Conservation (phyloP, 2,888 invertebrate genomes). For the Agrotis ipsilon region DNA sequence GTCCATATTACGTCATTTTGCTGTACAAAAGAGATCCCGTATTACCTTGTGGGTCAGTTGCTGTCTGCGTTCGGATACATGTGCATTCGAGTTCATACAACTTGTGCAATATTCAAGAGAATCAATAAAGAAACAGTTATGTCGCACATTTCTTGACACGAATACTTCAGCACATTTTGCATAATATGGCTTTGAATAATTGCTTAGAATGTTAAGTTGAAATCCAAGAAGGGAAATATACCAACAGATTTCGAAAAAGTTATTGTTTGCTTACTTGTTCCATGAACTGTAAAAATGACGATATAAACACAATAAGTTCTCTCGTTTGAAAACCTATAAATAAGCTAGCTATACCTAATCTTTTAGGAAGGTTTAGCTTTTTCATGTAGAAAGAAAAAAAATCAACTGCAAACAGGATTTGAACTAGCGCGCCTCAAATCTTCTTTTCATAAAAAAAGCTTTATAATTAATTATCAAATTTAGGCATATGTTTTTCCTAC, state of each 20-base stretch:
- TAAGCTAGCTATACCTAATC: no score
- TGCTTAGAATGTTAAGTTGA: conserved; percentile 18
- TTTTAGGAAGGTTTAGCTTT: no score
- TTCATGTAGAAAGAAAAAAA: no score
- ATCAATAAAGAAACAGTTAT: conserved; percentile 53
- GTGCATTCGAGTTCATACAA: conserved; percentile 31
- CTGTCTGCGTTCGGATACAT: conserved; percentile 40
- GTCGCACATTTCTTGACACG: conserved; percentile 50
- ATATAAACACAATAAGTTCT: not conserved
- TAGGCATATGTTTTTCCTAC: not conserved
- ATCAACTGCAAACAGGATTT: no score
- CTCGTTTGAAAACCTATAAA: no score
- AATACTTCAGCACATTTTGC: conserved; percentile 34
- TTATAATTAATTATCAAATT: not conserved
- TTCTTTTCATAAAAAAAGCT: no score
- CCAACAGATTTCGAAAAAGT: not conserved
- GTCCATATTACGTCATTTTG: conserved; percentile 36
- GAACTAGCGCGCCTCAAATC: no score
- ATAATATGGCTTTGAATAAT: conserved; percentile 14
- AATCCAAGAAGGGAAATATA: not conserved
- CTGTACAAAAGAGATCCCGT: conserved; percentile 35
- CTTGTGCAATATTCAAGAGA: conserved; percentile 56
- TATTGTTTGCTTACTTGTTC: not conserved
- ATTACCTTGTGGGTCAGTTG: conserved; percentile 35
- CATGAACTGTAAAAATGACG: not conserved